Evolutionary conservation across 35 echinoderm and acorn worm genomes (phyloP).

Genomic region (Apostichopus parvimensis): DNA sequence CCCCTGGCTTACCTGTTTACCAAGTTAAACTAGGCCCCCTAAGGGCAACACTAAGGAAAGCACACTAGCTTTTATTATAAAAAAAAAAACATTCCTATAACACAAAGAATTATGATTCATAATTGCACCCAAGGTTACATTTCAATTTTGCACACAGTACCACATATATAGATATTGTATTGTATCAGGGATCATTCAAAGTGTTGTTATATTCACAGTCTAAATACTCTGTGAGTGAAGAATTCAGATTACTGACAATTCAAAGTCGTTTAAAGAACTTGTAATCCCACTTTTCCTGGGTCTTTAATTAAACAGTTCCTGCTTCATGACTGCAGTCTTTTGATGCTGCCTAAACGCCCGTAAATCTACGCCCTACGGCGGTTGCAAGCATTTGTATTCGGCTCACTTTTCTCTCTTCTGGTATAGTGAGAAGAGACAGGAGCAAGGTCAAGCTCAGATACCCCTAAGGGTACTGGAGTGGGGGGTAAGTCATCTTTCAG

Average conservation of each 20-base stretch:
- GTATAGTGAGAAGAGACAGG: background rate
- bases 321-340: background rate
- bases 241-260: background rate
- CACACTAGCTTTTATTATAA: background rate
- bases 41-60: background rate
- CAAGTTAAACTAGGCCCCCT: background rate
- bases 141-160: background rate
- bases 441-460: conserved; percentile 28
- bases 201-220: too few species aligned
- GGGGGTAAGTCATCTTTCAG: background rate
- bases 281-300: conserved; percentile 27
- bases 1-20: background rate
- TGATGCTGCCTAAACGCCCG: conserved; percentile 1
- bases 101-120: background rate
- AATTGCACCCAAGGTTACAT: background rate
- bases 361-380: background rate
- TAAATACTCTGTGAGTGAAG: too few species aligned
- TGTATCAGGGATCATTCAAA: too few species aligned
- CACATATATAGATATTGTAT: background rate
- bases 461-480: conserved; percentile 15
- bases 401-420: background rate
- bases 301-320: conserved; percentile 43
- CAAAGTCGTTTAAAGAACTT: background rate
- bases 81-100: background rate
- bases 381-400: background rate